phyloP scores from a whole-genome alignment of 2,888 invertebrate genomes.

The Cecidostiba fungosa region DNA sequence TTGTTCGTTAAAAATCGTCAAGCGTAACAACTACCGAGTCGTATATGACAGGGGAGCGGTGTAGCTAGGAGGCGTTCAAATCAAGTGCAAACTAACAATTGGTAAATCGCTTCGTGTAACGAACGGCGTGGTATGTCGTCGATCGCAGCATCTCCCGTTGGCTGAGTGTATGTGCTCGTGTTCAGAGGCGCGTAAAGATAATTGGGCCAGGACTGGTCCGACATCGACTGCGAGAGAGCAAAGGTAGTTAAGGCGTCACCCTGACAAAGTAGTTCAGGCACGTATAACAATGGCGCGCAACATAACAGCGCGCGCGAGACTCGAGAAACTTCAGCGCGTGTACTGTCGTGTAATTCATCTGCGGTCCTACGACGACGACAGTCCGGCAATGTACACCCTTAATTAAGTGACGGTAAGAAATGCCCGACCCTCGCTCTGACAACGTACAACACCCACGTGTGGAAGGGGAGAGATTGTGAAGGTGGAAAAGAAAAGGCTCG shows the following conservation, averaged over 20 bases:
- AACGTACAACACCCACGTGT: not conserved
- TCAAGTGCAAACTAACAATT: conserved; percentile 57
- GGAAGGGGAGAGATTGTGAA: not conserved
- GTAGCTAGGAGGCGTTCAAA: conserved; percentile 9
- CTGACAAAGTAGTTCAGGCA: conserved; percentile 27
- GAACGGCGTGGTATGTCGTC: not conserved
- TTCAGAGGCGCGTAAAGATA: conserved; percentile 58
- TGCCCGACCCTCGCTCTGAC: conserved; percentile 54
- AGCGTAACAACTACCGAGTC: not conserved
- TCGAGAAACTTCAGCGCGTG: not conserved
- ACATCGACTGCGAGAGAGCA: not conserved
- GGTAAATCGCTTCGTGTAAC: conserved; percentile 23
- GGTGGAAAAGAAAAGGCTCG: conserved; percentile 33
- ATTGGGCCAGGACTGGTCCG: conserved; percentile 43
- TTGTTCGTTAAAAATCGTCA: conserved; percentile 38
- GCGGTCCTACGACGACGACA: conserved; percentile 30
- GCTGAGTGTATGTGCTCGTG: not conserved
- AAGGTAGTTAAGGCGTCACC: conserved; percentile 49
- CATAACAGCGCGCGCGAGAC: not conserved
- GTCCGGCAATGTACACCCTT: conserved; percentile 64
- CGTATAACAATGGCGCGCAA: conserved; percentile 4
- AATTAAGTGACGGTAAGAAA: conserved; percentile 71
- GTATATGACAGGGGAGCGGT: not conserved
- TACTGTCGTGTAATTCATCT: conserved; percentile 62
- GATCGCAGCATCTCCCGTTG: not conserved